phyloP scores from a whole-genome alignment of 2,888 invertebrate species.

The Dastarcus helophoroides region DNA sequence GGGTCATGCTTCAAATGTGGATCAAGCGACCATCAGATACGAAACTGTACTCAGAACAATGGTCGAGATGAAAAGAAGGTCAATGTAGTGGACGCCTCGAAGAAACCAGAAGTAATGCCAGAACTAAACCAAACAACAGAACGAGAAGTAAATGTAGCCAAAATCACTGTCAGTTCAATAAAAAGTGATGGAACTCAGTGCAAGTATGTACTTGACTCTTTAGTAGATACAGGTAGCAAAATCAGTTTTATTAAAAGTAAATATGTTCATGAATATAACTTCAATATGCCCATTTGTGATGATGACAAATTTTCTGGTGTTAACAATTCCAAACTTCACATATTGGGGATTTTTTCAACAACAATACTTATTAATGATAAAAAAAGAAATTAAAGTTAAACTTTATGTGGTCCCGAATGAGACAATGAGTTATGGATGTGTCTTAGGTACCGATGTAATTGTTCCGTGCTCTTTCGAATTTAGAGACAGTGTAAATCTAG shows the following conservation, averaged over 20 bases:
- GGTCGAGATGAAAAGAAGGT: not conserved
- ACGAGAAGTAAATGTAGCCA: no score
- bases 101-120: no score
- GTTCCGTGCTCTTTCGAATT: not conserved
- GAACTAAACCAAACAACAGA: no score
- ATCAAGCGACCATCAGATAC: conserved; percentile 5
- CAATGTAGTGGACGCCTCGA: no score
- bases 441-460: conserved; percentile 11
- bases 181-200: no score
- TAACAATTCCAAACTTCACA: conserved; percentile 5
- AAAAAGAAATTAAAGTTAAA: conserved; percentile 5
- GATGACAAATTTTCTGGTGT: conserved; percentile 8
- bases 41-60: no score
- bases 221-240: conserved; percentile 12
- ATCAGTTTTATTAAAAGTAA: conserved; percentile 9
- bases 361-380: conserved; percentile 5
- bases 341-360: conserved; percentile 7
- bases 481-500: not conserved
- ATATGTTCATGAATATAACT: conserved; percentile 1
- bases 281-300: not conserved
- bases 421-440: conserved; percentile 7
- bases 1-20: conserved; percentile 13
- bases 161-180: no score
- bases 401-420: conserved; percentile 12
- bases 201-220: not conserved